phyloP scores from a whole-genome alignment of 2,113 vertebrate species.

The Antidorcas marsupialis region DNA sequence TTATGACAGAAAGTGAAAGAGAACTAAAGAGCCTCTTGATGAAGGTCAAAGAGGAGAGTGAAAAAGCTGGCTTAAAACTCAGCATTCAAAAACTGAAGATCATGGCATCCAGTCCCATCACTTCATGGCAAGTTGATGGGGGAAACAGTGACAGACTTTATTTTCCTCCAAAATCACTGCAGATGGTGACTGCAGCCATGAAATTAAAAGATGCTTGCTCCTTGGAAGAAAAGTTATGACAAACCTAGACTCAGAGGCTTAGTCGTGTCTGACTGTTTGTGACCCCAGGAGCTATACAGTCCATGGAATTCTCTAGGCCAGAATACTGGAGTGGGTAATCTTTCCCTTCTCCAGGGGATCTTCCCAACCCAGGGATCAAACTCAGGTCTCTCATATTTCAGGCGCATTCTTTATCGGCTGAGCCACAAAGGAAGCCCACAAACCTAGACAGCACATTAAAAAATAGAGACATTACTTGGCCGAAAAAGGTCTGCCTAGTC shows the following conservation, averaged over 20 bases:
- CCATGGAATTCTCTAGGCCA: neutral
- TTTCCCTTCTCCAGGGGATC: neutral
- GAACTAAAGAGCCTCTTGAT: neutral
- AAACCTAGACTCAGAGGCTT: neutral
- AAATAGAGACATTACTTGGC: neutral
- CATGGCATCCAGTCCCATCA: neutral
- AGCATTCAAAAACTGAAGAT: neutral
- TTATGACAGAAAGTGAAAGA: neutral
- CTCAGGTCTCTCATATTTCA: neutral
- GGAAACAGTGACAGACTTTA: neutral
- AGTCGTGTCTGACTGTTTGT: neutral
- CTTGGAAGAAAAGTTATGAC: neutral
- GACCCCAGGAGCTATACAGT: neutral
- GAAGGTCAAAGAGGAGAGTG: neutral
- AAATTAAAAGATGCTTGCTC: neutral
- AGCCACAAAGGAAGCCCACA: neutral
- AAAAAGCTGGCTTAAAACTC: neutral
- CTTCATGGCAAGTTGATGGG: neutral
- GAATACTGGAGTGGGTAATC: neutral
- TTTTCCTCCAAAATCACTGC: neutral
- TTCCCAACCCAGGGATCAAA: neutral
- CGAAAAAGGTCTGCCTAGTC: neutral
- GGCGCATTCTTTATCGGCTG: neutral
- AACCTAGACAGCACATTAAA: neutral
- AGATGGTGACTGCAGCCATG: neutral